Base-by-base conservation (phyloP, 2,797 vertebrate species). In the Xenentodon cancila region DNA sequence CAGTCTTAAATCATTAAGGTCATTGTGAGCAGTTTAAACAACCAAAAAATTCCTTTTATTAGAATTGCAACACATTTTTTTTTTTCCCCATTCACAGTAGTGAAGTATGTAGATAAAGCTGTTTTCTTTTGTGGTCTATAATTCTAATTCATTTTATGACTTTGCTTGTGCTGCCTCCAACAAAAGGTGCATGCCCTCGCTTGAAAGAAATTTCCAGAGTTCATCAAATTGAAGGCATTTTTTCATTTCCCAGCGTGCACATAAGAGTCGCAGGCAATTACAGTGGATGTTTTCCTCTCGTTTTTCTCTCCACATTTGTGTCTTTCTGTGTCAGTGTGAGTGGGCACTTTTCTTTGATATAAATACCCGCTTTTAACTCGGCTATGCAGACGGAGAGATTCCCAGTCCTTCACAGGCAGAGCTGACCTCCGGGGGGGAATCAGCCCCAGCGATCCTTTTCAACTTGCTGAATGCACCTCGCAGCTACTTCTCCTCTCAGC, bases 401-500 rank as follows among this genome's bases (percentile, higher is more conserved):
- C 68, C 32, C 67, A 56, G 40, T 16, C 57, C 56, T 73, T 70
- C 19, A 5, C 48, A 74, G 69, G 73, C 74, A 63, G 59, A 68
- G 61, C 46, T 19, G 22, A 18, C 20, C 66, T 53, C 73, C 19
- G n/a, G 22, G 50, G 34, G 68, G 59, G 53, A 80, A 69, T 67
- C 57, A 53, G 16, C 42, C 58, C 20, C 46, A 0, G 56, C 53
- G 52, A 25, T 55, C 71, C 51, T 49, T 70, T 71, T 61, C 61
- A 63, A 72, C 54, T 15, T 59, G 48, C 63, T 80, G 71, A 84
- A 75, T 60, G 71, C 58, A 68, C 73, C 59, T 3, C 79, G 81
- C 75, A 80, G 77, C 77, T 66, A 27, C 72, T 75, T 63, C 68
- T 64, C 18, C 64, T 78, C 79, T 73, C 75, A 68, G 84, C 55